Percentiles rank a stretch among this genome's conserved stretches.
Conservation (phyloP, 37 sponge, comb jelly and placozoan genomes). For the Axinella damicornis region DNA sequence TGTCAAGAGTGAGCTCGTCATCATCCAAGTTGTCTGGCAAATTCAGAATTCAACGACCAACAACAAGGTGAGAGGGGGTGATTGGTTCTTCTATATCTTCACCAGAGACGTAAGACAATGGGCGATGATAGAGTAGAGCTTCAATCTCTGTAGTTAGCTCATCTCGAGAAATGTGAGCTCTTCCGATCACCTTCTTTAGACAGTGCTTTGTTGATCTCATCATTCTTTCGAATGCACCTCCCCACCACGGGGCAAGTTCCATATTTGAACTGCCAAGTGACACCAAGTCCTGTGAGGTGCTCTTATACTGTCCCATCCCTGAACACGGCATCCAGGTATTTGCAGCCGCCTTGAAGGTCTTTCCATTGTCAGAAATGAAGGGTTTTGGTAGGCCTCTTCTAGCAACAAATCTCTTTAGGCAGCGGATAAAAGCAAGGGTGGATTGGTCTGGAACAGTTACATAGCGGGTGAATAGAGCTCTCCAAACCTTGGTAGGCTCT, state of each 20-base stretch:
- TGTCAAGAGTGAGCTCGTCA: slow-evolving; percentile 23
- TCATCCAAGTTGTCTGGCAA: slow-evolving; percentile 28
- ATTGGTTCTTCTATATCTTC: slow-evolving; percentile 43
- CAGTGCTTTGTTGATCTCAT: not conserved
- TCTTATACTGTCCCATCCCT: not conserved
- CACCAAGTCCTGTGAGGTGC: not conserved
- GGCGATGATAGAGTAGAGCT: slow-evolving; percentile 24
- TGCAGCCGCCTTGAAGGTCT: not conserved
- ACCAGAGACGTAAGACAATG: slow-evolving; percentile 37
- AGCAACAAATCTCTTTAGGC: too few relatives aligned
- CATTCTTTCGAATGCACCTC: not conserved
- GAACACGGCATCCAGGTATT: not conserved
- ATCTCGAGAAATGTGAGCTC: too few relatives aligned
- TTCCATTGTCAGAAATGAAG: slow-evolving; percentile 2
- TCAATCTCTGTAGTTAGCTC: slow-evolving; percentile 10
- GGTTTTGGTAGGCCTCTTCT: not conserved
- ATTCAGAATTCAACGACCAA: slow-evolving; percentile 37
- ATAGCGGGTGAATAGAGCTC: too few relatives aligned
- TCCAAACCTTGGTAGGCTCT: too few relatives aligned
- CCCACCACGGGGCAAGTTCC: not conserved
- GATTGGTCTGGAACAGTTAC: too few relatives aligned
- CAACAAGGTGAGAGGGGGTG: slow-evolving; percentile 25
- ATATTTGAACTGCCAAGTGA: not conserved
- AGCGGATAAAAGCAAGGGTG: too few relatives aligned
- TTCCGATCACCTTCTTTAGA: not conserved